Evolutionary conservation across 2,888 invertebrate genomes (phyloP).

Genomic region (Drosophila subquinaria): DNA sequence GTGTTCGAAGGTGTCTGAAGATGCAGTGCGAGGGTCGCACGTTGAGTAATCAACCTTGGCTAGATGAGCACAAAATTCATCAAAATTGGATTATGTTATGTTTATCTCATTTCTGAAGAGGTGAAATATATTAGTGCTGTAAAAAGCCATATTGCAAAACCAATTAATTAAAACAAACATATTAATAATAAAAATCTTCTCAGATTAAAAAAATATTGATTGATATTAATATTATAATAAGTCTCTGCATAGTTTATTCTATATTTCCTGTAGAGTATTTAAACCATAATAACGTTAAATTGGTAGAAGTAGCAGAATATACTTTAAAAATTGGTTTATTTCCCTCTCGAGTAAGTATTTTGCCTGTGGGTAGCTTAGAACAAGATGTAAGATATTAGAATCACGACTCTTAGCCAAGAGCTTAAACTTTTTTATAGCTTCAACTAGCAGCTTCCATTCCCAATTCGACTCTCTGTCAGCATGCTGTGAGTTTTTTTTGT

Average conservation of each 20-base stretch:
- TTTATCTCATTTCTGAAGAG: background rate
- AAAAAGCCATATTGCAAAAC: background rate
- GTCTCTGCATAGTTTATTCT: background rate
- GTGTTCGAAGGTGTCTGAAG: slow-evolving; percentile 37
- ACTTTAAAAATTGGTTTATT: background rate
- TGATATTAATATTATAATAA: background rate
- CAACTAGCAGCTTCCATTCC: slow-evolving; percentile 12
- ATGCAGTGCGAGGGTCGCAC: slow-evolving; percentile 51
- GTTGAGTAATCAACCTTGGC: slow-evolving; percentile 39
- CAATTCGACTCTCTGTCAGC: slow-evolving; percentile 8
- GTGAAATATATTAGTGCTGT: background rate
- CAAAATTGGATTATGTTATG: slow-evolving; percentile 18
- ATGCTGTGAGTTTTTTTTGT: slow-evolving; percentile 8
- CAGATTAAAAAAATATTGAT: background rate
- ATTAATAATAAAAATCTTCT: background rate
- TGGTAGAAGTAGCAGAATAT: background rate
- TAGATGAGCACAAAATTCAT: slow-evolving; percentile 25
- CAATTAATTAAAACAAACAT: background rate
- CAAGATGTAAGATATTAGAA: slow-evolving; percentile 19
- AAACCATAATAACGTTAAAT: background rate
- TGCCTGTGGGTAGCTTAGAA: slow-evolving; percentile 28
- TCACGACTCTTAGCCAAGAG: slow-evolving; percentile 42
- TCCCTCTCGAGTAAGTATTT: slow-evolving; percentile 4
- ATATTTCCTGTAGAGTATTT: background rate
- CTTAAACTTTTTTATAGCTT: slow-evolving; percentile 18